Evolutionary conservation across 2,113 vertebrate genomes (phyloP).

Genomic region (Chiloscyllium plagiosum): DNA sequence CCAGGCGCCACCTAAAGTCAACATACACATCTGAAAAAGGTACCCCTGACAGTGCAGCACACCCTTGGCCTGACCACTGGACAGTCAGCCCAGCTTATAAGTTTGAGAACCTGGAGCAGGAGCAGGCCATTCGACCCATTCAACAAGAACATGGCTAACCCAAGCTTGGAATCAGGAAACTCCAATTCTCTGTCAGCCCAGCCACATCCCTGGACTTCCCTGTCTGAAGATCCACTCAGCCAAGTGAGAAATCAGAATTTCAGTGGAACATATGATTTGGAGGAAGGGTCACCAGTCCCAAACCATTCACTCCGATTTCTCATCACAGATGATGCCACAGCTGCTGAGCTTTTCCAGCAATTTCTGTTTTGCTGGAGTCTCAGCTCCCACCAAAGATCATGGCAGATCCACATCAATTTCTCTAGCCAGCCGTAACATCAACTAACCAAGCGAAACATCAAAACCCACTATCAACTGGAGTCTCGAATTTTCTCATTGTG

Average conservation of each 20-base stretch:
- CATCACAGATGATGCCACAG: no score
- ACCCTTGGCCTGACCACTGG: not conserved
- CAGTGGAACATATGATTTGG: no score
- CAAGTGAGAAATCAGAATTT: no score
- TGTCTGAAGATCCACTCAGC: not conserved
- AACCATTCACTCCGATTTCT: no score
- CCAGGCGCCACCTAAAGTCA: not conserved
- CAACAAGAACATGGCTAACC: no score
- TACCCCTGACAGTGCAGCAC: no score
- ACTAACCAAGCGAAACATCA: no score
- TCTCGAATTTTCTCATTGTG: not conserved
- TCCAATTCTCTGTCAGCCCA: no score
- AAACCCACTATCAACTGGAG: not conserved
- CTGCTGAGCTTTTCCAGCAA: no score
- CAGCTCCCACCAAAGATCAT: not conserved
- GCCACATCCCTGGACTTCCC: not conserved
- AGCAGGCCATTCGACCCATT: no score
- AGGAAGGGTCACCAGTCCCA: no score
- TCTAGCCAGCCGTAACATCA: not conserved
- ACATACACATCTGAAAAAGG: not conserved
- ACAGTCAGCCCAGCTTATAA: not conserved
- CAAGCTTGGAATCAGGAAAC: no score
- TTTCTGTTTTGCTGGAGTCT: not conserved
- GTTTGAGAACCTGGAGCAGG: not conserved
- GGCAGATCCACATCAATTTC: not conserved